A percentile compares a stretch with the other conserved stretches of the same genome.
Evolutionary conservation across 2,113 vertebrate species (phyloP).

Genomic region (Elephas maximus): DNA sequence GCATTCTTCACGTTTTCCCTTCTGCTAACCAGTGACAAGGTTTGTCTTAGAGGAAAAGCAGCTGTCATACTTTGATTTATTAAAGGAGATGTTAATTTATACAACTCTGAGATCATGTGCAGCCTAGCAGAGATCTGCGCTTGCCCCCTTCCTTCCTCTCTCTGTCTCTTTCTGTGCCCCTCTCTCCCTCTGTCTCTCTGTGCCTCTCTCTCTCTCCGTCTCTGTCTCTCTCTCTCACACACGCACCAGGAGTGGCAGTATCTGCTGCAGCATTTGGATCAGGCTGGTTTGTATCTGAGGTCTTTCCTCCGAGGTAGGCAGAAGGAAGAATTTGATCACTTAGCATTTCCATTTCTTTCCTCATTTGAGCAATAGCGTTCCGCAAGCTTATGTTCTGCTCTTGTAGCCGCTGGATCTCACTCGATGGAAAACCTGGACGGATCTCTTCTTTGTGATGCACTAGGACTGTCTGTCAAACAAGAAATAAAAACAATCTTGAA

Average conservation of each 20-base stretch:
- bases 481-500: background rate
- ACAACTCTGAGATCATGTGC: background rate
- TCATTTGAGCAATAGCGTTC: slow-evolving; percentile 92
- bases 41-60: background rate
- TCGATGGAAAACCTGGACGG: slow-evolving; percentile 67
- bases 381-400: slow-evolving; percentile 92
- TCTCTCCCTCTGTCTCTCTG: background rate
- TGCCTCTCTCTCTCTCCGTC: too few relatives aligned
- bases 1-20: accelerated
- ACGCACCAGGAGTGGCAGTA: slow-evolving; percentile 31
- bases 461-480: slow-evolving; percentile 71
- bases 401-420: slow-evolving; percentile 90
- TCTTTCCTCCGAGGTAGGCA: accelerated
- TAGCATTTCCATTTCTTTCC: slow-evolving; percentile 94
- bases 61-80: accelerated
- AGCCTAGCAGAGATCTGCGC: too few relatives aligned
- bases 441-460: background rate
- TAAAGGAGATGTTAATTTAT: accelerated
- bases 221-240: accelerated
- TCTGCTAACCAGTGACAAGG: accelerated
- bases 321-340: slow-evolving; percentile 68
- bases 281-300: background rate
- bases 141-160: too few relatives aligned
- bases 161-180: background rate
- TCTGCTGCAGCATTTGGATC: background rate